These are phyloP conservation scores for Brachyptera risi DNA, from an alignment of 2,888 invertebrate species.

Conservation along the genomic window DNA sequence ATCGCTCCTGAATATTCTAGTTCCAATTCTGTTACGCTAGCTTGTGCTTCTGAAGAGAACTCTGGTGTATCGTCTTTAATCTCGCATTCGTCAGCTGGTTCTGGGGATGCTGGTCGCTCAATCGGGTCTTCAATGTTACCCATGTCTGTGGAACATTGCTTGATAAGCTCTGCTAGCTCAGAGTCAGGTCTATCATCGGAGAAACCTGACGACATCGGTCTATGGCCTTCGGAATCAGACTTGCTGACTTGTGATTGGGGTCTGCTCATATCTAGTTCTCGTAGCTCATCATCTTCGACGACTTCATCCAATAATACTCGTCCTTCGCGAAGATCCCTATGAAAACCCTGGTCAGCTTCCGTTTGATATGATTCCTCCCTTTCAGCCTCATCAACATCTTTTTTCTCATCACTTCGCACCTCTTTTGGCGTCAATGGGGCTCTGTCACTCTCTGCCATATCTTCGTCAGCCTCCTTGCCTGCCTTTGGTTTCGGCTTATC, in stretches of 20 bases:
- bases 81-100: conserved; percentile 45
- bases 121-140: conserved; percentile 46
- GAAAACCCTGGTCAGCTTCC: conserved; percentile 48
- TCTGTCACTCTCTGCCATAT: conserved; percentile 43
- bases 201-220: conserved; percentile 43
- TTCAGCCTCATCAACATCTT: conserved; percentile 46
- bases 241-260: conserved; percentile 42
- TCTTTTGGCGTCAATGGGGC: conserved; percentile 45
- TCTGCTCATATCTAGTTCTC: conserved; percentile 48
- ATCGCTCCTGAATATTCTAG: conserved; percentile 42
- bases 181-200: conserved; percentile 46
- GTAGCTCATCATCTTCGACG: conserved; percentile 45
- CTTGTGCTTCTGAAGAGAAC: conserved; percentile 42
- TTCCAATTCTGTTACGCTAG: conserved; percentile 45
- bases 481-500: conserved; percentile 34
- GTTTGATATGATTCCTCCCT: conserved; percentile 46
- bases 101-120: conserved; percentile 52
- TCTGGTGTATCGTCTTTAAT: conserved; percentile 44
- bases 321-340: conserved; percentile 44
- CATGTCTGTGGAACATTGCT: conserved; percentile 43
- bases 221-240: conserved; percentile 42
- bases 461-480: conserved; percentile 38
- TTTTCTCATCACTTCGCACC: conserved; percentile 46
- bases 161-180: conserved; percentile 44
- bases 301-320: conserved; percentile 38